phyloP scores from a whole-genome alignment of 2,888 invertebrate species.

The Thalpophila matura region DNA sequence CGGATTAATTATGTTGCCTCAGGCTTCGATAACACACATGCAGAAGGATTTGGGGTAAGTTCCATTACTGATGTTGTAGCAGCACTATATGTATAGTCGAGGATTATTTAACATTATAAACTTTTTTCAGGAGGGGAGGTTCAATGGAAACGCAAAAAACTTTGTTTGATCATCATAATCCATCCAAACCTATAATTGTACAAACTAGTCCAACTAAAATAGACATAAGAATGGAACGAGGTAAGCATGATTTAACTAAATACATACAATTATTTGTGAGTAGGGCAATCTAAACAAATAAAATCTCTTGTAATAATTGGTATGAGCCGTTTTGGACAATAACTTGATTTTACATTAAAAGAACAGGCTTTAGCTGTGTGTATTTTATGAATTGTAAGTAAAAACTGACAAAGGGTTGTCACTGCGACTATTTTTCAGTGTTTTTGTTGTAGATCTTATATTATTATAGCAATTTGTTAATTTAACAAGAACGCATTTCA shows the following conservation, averaged over 20 bases:
- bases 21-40: conserved; percentile 78
- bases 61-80: conserved; percentile 13
- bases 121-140: conserved; percentile 70
- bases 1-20: conserved; percentile 84
- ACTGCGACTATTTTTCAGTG: too few species aligned
- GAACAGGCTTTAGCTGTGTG: too few species aligned
- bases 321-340: too few species aligned
- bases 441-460: too few species aligned
- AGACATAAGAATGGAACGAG: conserved; percentile 84
- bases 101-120: conserved; percentile 6
- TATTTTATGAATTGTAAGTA: too few species aligned
- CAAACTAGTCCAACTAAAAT: conserved; percentile 86
- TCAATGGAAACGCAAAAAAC: conserved; percentile 81
- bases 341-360: too few species aligned
- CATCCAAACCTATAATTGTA: conserved; percentile 93
- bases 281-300: too few species aligned
- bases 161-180: conserved; percentile 86
- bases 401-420: too few species aligned
- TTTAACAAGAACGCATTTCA: too few species aligned
- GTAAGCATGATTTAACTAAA: conserved; percentile 65
- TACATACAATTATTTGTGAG: too few species aligned
- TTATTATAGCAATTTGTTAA: too few species aligned
- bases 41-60: conserved; percentile 83
- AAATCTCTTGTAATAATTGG: too few species aligned
- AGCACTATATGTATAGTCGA: neutral